Percentiles rank a stretch among this genome's conserved stretches.
phyloP scores from a whole-genome alignment of 2,888 invertebrate species.

The Saturnia japonica region DNA sequence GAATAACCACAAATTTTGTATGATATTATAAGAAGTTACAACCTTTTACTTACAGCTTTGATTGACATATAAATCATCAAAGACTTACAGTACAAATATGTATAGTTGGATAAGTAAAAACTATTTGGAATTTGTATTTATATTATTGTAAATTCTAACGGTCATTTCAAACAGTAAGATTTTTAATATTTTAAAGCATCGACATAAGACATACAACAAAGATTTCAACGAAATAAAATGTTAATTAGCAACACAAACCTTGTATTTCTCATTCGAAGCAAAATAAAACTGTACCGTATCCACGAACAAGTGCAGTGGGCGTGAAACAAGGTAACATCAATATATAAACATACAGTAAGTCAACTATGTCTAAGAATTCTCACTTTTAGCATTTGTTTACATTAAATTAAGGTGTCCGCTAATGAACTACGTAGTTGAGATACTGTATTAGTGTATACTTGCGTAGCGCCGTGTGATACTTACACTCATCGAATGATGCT shows the following conservation, averaged over 20 bases:
- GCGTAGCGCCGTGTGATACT: conserved; percentile 61
- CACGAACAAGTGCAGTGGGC: conserved; percentile 1
- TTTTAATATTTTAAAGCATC: neutral
- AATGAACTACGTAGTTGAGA: neutral
- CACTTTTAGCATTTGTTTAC: neutral
- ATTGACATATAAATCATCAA: too few relatives aligned
- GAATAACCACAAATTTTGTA: too few relatives aligned
- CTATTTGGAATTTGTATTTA: too few relatives aligned
- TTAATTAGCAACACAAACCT: conserved; percentile 3
- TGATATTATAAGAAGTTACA: too few relatives aligned
- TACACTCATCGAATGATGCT: conserved; percentile 89
- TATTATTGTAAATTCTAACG: neutral
- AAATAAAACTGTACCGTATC: conserved; percentile 6
- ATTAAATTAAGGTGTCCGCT: neutral
- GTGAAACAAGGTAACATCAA: conserved; percentile 5
- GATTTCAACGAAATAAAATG: neutral
- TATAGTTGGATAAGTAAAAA: too few relatives aligned
- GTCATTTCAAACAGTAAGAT: too few relatives aligned
- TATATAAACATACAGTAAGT: conserved; percentile 3
- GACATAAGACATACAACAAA: neutral
- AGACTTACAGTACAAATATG: too few relatives aligned
- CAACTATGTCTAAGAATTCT: neutral
- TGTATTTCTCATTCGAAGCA: conserved; percentile 7
- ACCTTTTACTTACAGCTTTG: too few relatives aligned
- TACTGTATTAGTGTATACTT: conserved; percentile 10